Percentiles rank a stretch among this genome's conserved stretches.
Conservation (phyloP, 2,888 invertebrate genomes). For the Desoria tigrina region DNA sequence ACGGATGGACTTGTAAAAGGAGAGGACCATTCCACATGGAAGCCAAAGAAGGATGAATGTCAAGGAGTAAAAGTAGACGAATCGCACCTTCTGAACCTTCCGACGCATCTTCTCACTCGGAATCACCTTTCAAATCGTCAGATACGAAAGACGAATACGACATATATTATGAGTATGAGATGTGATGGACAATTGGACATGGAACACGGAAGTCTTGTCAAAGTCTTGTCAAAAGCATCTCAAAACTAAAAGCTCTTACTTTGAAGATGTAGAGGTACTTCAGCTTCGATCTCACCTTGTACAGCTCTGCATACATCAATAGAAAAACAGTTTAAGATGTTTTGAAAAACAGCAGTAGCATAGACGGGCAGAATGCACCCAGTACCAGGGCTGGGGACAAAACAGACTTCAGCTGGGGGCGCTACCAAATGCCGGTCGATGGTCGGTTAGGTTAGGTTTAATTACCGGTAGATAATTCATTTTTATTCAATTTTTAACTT, state of each 20-base stretch:
- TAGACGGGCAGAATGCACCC: no score
- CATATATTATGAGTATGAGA: no score
- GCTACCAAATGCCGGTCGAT: no score
- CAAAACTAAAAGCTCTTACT: background rate
- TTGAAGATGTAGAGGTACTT: slow-evolving; percentile 14
- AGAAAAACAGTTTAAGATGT: background rate
- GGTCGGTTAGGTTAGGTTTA: no score
- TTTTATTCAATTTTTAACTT: no score
- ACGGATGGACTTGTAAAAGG: slow-evolving; percentile 15
- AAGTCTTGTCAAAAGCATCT: background rate
- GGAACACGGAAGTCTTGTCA: background rate
- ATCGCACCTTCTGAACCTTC: slow-evolving; percentile 4
- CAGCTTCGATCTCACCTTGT: slow-evolving; percentile 12
- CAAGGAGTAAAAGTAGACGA: background rate
- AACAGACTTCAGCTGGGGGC: no score
- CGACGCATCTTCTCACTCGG: background rate
- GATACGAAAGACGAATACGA: no score
- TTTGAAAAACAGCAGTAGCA: no score
- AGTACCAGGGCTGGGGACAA: no score
- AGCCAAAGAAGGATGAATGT: slow-evolving; percentile 7
- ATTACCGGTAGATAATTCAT: no score
- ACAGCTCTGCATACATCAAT: background rate
- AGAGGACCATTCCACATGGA: background rate
- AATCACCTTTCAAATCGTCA: background rate
- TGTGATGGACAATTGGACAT: no score